Evolutionary conservation across 2,113 vertebrate genomes (phyloP).

Genomic region (Entelurus aequoreus): DNA sequence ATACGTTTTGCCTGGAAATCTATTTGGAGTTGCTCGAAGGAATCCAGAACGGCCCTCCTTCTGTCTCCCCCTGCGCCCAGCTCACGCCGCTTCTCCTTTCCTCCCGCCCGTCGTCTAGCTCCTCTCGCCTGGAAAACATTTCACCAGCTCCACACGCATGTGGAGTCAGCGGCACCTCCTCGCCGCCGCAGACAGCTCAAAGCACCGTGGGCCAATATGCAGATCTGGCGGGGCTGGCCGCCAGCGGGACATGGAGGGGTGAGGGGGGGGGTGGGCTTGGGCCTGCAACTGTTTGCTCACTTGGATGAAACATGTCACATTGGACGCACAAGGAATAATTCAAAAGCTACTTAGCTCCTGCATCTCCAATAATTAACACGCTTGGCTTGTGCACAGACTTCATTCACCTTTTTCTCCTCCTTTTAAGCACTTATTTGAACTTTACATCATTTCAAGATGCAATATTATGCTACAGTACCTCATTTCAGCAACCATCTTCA

Average conservation of each 20-base stretch:
- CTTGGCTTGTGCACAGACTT: not conserved
- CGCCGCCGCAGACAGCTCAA: conserved; percentile 35
- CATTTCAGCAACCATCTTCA: no score
- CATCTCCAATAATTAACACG: conserved; percentile 10
- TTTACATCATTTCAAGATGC: no score
- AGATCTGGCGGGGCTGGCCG: conserved; percentile 51
- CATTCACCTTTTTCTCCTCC: not conserved
- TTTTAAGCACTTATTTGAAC: no score
- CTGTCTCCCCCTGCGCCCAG: conserved; percentile 59
- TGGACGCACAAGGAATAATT: conserved; percentile 48
- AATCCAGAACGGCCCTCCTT: conserved; percentile 76
- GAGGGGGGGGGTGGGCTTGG: conserved; percentile 37
- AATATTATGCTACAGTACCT: no score
- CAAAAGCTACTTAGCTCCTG: conserved; percentile 32
- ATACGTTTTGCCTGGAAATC: conserved; percentile 81
- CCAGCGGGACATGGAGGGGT: conserved; percentile 33
- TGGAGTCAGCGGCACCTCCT: conserved; percentile 44
- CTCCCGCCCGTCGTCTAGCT: conserved; percentile 51
- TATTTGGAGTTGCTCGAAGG: conserved; percentile 80
- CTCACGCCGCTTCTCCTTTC: conserved; percentile 42
- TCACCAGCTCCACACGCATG: conserved; percentile 70
- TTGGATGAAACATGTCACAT: conserved; percentile 49
- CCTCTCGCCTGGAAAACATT: conserved; percentile 66
- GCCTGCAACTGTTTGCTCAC: conserved; percentile 48
- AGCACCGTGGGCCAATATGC: conserved; percentile 67